These are phyloP conservation scores for Orthonychiurus folsomi DNA, from an alignment of 2,888 invertebrate genomes.

Conservation along the genomic window DNA sequence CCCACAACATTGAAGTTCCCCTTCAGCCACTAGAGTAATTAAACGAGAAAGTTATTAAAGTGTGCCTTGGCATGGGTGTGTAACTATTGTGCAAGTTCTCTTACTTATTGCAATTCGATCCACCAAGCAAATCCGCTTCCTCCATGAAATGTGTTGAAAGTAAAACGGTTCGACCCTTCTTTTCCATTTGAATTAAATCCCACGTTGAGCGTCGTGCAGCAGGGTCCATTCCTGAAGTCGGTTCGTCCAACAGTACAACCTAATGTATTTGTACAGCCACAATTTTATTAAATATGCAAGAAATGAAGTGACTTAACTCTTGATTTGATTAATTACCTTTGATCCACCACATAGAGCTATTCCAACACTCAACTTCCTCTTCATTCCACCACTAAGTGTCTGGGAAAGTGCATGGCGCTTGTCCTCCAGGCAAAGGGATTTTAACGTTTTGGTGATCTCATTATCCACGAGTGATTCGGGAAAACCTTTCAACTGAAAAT, in stretches of 20 bases:
- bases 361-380: conserved; percentile 75
- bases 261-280: no score
- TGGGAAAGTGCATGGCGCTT: conserved; percentile 56
- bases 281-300: neutral
- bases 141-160: conserved; percentile 95
- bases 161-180: conserved; percentile 67
- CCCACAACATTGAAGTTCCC: conserved; percentile 65
- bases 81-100: no score
- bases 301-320: no score
- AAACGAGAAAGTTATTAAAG: conserved; percentile 46
- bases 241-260: conserved; percentile 51
- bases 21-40: conserved; percentile 74
- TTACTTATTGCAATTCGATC: no score
- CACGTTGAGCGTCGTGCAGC: conserved; percentile 47
- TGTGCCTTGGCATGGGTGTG: no score
- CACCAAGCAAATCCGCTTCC: conserved; percentile 84
- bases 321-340: no score
- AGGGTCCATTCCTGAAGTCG: conserved; percentile 46
- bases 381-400: conserved; percentile 85
- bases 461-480: conserved; percentile 50
- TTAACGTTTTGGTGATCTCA: conserved; percentile 48
- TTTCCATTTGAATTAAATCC: conserved; percentile 44
- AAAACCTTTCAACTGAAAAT: conserved; percentile 55
- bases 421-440: conserved; percentile 54
- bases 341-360: conserved; percentile 68